These are phyloP conservation scores for Corydoras maculifer DNA, from an alignment of 2,113 vertebrate species.

Conservation along the genomic window DNA sequence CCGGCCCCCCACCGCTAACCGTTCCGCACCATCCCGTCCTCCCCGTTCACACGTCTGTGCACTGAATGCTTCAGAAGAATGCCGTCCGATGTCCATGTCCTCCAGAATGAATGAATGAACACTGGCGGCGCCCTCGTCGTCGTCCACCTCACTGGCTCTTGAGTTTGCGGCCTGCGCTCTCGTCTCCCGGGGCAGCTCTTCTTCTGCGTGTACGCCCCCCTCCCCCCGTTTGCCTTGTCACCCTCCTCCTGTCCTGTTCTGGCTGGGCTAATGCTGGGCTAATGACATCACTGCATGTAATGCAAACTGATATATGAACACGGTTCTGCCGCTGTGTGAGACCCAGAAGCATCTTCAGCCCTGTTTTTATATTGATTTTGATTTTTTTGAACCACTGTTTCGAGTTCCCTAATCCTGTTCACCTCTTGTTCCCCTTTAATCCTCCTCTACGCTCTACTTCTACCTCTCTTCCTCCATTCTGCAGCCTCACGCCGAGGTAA, in stretches of 20 bases:
- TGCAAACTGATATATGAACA: slow-evolving; percentile 51
- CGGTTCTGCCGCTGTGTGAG: slow-evolving; percentile 24
- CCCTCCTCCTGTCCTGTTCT: slow-evolving; percentile 21
- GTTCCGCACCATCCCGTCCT: no score
- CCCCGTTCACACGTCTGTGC: neutral
- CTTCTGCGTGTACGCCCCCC: slow-evolving; percentile 14
- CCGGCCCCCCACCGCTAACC: no score
- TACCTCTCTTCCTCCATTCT: slow-evolving; percentile 61
- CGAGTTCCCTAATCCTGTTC: slow-evolving; percentile 13
- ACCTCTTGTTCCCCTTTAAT: slow-evolving; percentile 40
- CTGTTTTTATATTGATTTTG: no score
- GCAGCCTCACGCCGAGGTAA: slow-evolving; percentile 89
- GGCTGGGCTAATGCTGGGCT: slow-evolving; percentile 34
- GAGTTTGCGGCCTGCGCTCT: slow-evolving; percentile 15
- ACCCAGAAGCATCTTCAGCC: slow-evolving; percentile 45
- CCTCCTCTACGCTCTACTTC: slow-evolving; percentile 37
- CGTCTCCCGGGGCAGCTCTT: slow-evolving; percentile 7
- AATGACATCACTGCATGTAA: slow-evolving; percentile 58
- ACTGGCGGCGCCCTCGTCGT: neutral
- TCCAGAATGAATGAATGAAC: slow-evolving; percentile 1
- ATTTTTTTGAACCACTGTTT: no score
- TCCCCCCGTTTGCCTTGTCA: slow-evolving; percentile 29
- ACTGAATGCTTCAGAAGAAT: slow-evolving; percentile 34
- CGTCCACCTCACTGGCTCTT: no score
- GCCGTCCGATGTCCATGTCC: slow-evolving; percentile 27